Base-by-base conservation (phyloP, 2,888 invertebrate genomes). In the Agrotis exclamationis region DNA sequence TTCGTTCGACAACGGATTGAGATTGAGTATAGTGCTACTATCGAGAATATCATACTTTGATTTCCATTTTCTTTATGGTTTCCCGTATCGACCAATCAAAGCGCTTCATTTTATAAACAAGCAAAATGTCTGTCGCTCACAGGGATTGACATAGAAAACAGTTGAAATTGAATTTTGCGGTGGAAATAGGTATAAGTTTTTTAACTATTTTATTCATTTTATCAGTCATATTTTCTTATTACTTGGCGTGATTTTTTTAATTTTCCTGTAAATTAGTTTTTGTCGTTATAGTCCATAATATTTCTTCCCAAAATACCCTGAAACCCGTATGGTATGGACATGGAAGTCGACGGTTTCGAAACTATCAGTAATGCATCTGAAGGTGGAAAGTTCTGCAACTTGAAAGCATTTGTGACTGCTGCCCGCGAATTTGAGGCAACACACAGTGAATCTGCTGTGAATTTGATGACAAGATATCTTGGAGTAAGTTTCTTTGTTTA, bases 381-480 rank as follows among this genome's bases (percentile, higher is more conserved):
- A 67, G 90, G 89, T 71, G 92, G 93, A 73, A 96, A 96, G 82
- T 96, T 94, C 88, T 84, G 88, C 18, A 91, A 96, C 86, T 92
- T 97, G 88, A 97, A 97, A 86, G 94, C 95, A 64, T 97, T 97
- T 88, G 96, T 96, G 67, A 94, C 90, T 80, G 94, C 95, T 68
- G 96, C 96, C 9, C 93, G 95, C 70, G 96, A 96, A 85, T 97
- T 96, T 86, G 94, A 96, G 82, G 94, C 94, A 65, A 96, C 96
- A 48, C 96, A 96, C 75, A 96, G 96, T 81, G 97, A 97, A 79
- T 91, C 95, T 69, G 92, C 96, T 79, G 90, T 96, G 7, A 96
- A 94, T 89, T 88, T 96, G 82, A 95, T 97, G 93, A 96, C 96
- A 75, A 92, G 96, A 64, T 94, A 96, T 82, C 91, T 97, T 60